Evolutionary conservation across 2,888 invertebrate species (phyloP), one percentile per base, ranked within the genome.

Genomic region (Epirrhoe tristata): DNA sequence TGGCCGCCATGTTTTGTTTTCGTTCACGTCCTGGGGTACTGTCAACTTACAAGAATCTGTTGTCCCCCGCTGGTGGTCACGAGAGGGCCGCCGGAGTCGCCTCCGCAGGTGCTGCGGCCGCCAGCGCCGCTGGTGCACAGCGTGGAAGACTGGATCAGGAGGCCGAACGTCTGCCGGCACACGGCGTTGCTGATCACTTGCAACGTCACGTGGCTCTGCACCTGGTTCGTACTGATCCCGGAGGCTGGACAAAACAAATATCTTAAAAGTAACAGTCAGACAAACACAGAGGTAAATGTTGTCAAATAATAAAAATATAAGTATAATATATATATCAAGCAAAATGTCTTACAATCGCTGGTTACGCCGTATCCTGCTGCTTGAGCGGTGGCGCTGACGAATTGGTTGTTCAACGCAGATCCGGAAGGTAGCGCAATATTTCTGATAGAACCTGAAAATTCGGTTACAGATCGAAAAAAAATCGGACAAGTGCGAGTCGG

Each of bases 131-230:
- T 80, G 72, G 84, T 80, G 83, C 91, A 84, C 76, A 90, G 69
- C 24, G 85, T 87, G 57, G 84, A 82, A 5, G 63, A 65, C 43
- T 79, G 67, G 53, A 83, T 69, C 58, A 54, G 6, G 50, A 58
- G 1, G 16, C 87, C 87, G 76, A 76, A 91, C 24, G 76, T 60
- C 48, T 71, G 74, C 12, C 51, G 71, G 76, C 90, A 91, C 46
- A 70, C 82, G 0, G 78, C 73, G 81, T 90, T 91, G 54, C 81
- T 76, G 76, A 91, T 86, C 69, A 90, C 87, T 51, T 80, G 82
- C 73, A 94, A 85, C 52, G 81, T 80, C 61, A 93, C 92, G 62
- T 89, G 93, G 72, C 92, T 91, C 72, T 91, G 81, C 43, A 74
- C 67, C 76, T 87, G 87, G 62, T 70, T 69, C 75, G 76, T 70